Percentiles rank a stretch among this genome's conserved stretches.
Conservation (phyloP, 2,113 vertebrate species). For the Zosterops lateralis region DNA sequence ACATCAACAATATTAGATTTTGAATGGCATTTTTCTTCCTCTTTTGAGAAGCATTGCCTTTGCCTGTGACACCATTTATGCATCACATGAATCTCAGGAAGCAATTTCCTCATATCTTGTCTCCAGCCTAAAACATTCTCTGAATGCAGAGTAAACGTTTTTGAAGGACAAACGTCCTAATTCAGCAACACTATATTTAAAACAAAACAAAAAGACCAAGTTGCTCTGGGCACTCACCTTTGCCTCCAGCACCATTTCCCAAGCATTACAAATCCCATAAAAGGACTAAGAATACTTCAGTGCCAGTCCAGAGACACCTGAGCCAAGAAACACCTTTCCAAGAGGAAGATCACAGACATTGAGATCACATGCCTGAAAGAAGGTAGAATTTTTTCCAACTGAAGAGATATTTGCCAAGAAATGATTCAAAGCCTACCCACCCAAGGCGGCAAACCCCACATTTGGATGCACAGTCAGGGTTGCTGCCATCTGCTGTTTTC, state of each 20-base stretch:
- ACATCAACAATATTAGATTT: background rate
- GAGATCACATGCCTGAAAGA: background rate
- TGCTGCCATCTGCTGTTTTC: conserved; percentile 59
- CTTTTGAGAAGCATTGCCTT: background rate
- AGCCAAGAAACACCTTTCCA: background rate
- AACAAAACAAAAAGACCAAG: background rate
- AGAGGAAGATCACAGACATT: background rate
- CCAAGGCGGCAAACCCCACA: background rate
- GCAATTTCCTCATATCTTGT: background rate
- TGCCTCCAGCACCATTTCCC: background rate
- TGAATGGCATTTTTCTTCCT: background rate
- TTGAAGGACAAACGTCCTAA: background rate
- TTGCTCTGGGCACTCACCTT: background rate
- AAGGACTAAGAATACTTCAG: background rate
- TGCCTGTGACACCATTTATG: background rate
- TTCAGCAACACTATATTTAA: background rate
- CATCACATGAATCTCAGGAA: background rate
- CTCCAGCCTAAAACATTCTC: background rate
- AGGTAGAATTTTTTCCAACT: background rate
- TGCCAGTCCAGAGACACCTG: background rate
- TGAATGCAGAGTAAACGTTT: background rate
- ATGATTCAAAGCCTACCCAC: background rate
- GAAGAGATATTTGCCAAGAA: background rate
- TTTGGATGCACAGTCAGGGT: background rate
- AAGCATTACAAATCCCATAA: background rate